Percentiles rank a stretch among this genome's conserved stretches.
Conservation (phyloP, 2,113 vertebrate genomes). For the Apodemus sylvaticus region DNA sequence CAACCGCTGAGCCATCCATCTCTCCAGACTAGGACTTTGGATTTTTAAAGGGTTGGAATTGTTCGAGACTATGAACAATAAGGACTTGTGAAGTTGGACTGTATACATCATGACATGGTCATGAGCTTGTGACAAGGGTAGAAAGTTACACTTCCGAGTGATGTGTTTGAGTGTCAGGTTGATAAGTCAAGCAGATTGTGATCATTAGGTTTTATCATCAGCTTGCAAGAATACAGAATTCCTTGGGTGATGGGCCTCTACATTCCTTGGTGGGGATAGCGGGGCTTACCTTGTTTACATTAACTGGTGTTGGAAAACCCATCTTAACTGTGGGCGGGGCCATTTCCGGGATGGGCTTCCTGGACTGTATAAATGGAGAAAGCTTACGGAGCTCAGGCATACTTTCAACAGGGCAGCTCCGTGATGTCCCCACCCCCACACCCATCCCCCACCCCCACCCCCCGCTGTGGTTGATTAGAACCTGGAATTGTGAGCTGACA, state of each 20-base stretch:
- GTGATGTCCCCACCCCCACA: rapidly evolving
- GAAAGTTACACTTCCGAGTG: not conserved
- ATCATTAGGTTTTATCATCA: not conserved
- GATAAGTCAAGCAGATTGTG: not conserved
- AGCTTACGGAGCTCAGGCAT: not conserved
- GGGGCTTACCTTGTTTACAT: not conserved
- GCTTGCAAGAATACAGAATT: not conserved
- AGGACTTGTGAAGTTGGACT: not conserved
- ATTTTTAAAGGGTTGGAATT: not conserved
- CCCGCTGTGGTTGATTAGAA: not conserved
- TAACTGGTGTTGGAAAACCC: not conserved
- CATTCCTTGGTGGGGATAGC: not conserved
- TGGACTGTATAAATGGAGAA: not conserved
- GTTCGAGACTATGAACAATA: not conserved
- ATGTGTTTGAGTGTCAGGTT: not conserved
- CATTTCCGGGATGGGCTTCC: not conserved
- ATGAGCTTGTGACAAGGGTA: not conserved
- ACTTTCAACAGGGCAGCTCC: not conserved
- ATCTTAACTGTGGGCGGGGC: not conserved
- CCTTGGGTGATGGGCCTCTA: not conserved
- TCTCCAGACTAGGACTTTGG: too few relatives aligned
- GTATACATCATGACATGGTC: not conserved
- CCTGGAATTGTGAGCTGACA: not conserved
- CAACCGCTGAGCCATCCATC: too few relatives aligned
- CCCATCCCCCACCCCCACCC: too few relatives aligned